Evolutionary conservation across 2,888 invertebrate species (phyloP).

Genomic region (Elysia crispata): DNA sequence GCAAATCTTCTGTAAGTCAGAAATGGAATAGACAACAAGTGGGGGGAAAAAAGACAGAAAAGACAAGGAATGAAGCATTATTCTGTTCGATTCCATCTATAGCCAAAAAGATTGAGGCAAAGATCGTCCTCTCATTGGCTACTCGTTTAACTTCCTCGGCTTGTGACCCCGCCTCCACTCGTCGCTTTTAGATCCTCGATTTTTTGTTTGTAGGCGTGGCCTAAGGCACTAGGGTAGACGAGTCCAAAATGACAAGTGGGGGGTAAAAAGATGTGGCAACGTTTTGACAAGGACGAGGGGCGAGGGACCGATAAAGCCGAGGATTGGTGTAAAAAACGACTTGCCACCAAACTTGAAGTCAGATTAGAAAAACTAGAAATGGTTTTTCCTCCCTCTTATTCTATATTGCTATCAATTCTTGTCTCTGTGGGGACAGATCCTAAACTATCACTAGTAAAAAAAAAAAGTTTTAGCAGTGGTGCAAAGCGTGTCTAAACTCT

Average conservation of each 20-base stretch:
- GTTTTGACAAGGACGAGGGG: conserved; percentile 43
- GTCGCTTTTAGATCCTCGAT: conserved; percentile 20
- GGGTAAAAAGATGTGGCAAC: conserved; percentile 41
- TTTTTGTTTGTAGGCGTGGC: conserved; percentile 30
- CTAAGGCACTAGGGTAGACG: conserved; percentile 25
- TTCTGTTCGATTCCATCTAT: background rate
- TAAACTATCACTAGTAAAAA: too few relatives aligned
- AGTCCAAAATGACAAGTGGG: conserved; percentile 46
- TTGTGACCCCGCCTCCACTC: background rate
- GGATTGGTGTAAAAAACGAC: conserved; percentile 24
- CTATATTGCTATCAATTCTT: background rate
- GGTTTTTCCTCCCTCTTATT: background rate
- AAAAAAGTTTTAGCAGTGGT: too few relatives aligned
- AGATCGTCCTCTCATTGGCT: background rate
- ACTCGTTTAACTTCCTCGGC: background rate
- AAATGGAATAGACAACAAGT: too few relatives aligned
- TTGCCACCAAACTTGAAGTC: background rate
- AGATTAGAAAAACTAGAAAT: background rate
- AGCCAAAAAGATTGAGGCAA: background rate
- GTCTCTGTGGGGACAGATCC: too few relatives aligned
- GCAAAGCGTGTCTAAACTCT: too few relatives aligned
- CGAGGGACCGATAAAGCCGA: conserved; percentile 32
- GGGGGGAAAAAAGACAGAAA: too few relatives aligned
- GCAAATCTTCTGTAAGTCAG: too few relatives aligned
- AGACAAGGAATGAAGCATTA: too few relatives aligned